These are phyloP conservation scores for Pectinophora gossypiella DNA, from an alignment of 1,140 invertebrate genomes.

Conservation along the genomic window DNA sequence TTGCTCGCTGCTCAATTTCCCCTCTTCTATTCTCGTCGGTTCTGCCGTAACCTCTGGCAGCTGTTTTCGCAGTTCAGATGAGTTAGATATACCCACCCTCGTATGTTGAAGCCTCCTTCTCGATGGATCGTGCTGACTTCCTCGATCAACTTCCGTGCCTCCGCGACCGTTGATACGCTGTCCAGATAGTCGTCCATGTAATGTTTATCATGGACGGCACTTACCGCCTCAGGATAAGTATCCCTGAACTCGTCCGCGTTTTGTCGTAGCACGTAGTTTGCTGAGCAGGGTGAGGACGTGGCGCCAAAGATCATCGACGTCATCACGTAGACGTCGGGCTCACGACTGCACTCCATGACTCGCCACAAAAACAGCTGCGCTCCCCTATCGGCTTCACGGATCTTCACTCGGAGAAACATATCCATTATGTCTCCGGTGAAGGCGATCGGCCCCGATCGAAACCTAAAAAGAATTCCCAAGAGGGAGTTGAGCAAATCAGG, in stretches of 20 bases:
- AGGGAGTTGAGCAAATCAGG: too few relatives aligned
- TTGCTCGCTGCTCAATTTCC: too few relatives aligned
- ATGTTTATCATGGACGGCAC: constrained; percentile 17
- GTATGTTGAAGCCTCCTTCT: constrained; percentile 14
- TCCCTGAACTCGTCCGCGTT: constrained; percentile 25
- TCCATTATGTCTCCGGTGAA: constrained; percentile 22
- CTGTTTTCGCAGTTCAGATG: neutral
- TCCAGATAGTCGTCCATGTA: constrained; percentile 40
- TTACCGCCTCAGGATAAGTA: constrained; percentile 16
- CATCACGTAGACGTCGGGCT: constrained; percentile 10
- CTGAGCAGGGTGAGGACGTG: constrained; percentile 27
- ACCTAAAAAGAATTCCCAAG: too few relatives aligned
- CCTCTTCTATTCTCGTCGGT: neutral
- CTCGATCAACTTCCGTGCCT: constrained; percentile 16
- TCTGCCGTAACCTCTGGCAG: neutral
- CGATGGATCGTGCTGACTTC: constrained; percentile 24
- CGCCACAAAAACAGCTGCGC: constrained; percentile 23
- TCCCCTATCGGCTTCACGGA: constrained; percentile 18
- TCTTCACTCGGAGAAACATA: constrained; percentile 23
- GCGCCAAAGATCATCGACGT: constrained; percentile 32
- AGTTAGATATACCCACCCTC: constrained; percentile 6
- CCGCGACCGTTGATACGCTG: constrained; percentile 16
- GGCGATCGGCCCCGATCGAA: too few relatives aligned
- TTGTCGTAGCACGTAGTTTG: constrained; percentile 25
- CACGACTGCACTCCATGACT: constrained; percentile 3